These are phyloP conservation scores for Oreochromis tanganicae DNA, from an alignment of 2,113 vertebrate genomes.

Conservation along the genomic window DNA sequence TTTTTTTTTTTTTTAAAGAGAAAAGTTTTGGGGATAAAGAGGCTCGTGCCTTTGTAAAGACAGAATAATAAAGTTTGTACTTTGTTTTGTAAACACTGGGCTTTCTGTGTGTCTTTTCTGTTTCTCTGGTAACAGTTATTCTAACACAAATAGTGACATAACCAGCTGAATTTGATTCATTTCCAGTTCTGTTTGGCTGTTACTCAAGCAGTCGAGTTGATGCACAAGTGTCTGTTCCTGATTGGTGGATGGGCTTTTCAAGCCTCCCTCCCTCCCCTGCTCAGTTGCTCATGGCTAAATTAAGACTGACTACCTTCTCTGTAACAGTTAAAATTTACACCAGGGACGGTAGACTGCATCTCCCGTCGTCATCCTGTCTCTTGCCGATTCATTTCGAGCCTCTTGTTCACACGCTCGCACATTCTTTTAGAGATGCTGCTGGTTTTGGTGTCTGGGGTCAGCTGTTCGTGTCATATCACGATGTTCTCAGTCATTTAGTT, in stretches of 20 bases:
- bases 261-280: neutral
- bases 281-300: conserved; percentile 38
- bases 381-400: neutral
- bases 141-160: neutral
- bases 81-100: conserved; percentile 72
- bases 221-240: conserved; percentile 43
- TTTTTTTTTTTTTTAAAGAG: conserved; percentile 67
- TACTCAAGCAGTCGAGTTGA: neutral
- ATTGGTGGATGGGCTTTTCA: conserved; percentile 32
- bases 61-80: conserved; percentile 99
- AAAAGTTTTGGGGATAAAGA: conserved; percentile 81
- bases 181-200: neutral
- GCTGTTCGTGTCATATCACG: neutral
- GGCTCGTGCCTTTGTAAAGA: conserved; percentile 99
- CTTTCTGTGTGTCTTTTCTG: neutral
- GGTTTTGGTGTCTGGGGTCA: neutral
- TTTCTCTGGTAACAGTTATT: neutral
- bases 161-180: neutral
- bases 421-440: neutral
- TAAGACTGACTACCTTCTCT: conserved; percentile 12
- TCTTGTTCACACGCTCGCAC: neutral
- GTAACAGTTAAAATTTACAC: neutral
- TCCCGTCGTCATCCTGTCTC: neutral
- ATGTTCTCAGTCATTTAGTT: neutral
- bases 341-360: conserved; percentile 4